Conservation (phyloP, 2,888 invertebrate genomes). For the Fissipunctia ypsillon region DNA sequence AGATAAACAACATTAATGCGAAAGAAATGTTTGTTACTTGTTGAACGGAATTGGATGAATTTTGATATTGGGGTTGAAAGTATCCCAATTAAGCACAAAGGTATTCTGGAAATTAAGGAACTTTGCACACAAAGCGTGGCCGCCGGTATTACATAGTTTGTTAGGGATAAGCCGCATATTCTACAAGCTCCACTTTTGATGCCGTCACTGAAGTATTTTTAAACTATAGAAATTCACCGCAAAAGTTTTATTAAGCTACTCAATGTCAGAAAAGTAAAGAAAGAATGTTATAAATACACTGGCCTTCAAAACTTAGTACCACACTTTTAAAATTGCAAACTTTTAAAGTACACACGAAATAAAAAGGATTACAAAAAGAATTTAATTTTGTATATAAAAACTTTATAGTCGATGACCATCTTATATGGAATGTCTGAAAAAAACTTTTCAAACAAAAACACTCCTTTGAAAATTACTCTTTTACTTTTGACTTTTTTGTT, state of each 20-base stretch:
- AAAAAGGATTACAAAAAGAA: too few species aligned
- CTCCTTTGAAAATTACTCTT: too few species aligned
- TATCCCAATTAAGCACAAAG: conserved; percentile 44
- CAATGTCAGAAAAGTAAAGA: background rate
- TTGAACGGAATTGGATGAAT: conserved; percentile 41
- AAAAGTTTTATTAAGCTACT: conserved; percentile 5
- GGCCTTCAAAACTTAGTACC: too few species aligned
- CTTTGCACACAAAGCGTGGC: conserved; percentile 33
- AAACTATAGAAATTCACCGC: conserved; percentile 7
- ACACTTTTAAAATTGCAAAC: too few species aligned
- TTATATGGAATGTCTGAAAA: too few species aligned
- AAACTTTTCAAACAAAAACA: too few species aligned
- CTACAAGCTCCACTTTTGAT: background rate
- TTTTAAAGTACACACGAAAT: too few species aligned
- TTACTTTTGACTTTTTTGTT: too few species aligned
- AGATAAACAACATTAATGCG: conserved; percentile 33
- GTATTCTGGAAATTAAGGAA: conserved; percentile 37
- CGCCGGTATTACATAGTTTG: conserved; percentile 28
- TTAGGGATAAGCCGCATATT: conserved; percentile 25
- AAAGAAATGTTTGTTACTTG: conserved; percentile 34
- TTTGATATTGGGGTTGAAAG: conserved; percentile 47
- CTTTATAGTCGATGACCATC: too few species aligned
- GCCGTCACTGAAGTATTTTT: conserved; percentile 8
- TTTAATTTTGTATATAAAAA: too few species aligned
- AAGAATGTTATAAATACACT: background rate